These are phyloP conservation scores for Condylura cristata DNA, from an alignment of 2,113 vertebrate genomes.

Conservation along the genomic window DNA sequence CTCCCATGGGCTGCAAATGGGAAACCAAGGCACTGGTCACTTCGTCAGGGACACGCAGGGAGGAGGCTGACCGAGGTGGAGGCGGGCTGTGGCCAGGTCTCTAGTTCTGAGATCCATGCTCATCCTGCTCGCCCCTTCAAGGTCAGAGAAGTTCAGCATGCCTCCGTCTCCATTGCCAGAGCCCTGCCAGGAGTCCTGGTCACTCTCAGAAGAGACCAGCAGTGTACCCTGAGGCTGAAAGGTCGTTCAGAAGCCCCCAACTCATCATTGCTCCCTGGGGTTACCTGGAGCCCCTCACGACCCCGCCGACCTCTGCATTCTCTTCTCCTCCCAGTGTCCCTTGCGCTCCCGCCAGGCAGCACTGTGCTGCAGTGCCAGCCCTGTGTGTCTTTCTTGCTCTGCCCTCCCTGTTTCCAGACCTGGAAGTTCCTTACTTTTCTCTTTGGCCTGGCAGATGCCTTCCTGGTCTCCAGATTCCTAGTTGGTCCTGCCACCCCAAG, in stretches of 20 bases:
- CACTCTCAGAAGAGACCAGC: fast-evolving
- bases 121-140: background rate
- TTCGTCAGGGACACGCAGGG: background rate
- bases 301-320: background rate
- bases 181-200: background rate
- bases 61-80: background rate
- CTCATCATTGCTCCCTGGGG: background rate
- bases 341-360: fast-evolving
- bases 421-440: background rate
- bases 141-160: fast-evolving
- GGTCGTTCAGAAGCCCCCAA: background rate
- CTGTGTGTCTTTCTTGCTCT: background rate
- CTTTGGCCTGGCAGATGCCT: background rate
- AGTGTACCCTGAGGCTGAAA: fast-evolving
- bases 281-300: fast-evolving
- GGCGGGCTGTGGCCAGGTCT: background rate
- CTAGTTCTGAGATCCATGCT: background rate
- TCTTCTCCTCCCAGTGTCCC: fast-evolving
- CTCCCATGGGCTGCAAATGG: background rate
- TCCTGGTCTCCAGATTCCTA: no score
- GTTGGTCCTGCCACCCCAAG: fast-evolving
- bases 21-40: background rate
- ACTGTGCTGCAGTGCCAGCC: fast-evolving
- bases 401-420: background rate
- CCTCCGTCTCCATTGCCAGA: fast-evolving